Evolutionary conservation across 37 sponge, comb jelly and placozoan genomes (phyloP).

Genomic region (Geodia barretti): DNA sequence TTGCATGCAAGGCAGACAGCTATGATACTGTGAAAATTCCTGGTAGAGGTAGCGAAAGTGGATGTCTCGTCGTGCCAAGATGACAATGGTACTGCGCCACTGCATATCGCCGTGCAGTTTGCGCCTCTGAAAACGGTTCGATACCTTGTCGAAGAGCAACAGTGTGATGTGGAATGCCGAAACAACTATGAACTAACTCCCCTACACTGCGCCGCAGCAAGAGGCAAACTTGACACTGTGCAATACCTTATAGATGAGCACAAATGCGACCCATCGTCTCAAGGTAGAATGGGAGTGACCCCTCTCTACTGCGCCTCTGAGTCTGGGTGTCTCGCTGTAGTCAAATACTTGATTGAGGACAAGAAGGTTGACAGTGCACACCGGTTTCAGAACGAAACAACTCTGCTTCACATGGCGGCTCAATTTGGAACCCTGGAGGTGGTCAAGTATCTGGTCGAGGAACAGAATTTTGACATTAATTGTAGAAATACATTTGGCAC

Average conservation of each 20-base stretch:
- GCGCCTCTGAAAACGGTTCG: no score
- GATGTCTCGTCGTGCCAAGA: not conserved
- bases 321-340: constrained; percentile 1
- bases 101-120: no score
- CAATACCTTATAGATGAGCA: constrained; percentile 4
- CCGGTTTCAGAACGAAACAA: not conserved
- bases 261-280: not conserved
- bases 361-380: not conserved
- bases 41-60: not conserved
- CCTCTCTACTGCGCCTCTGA: constrained; percentile 14
- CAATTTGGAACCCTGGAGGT: not conserved
- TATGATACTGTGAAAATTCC: constrained; percentile 2
- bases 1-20: constrained; percentile 24
- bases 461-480: not conserved
- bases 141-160: constrained; percentile 2
- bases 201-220: constrained; percentile 20
- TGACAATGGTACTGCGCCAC: no score
- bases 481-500: not conserved
- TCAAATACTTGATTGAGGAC: not conserved
- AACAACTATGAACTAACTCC: constrained; percentile 8
- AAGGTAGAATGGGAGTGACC: not conserved
- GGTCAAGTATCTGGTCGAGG: not conserved
- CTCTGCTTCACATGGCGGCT: constrained; percentile 2
- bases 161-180: constrained; percentile 2
- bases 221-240: constrained; percentile 23